phyloP scores from a whole-genome alignment of 2,797 vertebrate genomes.

The Eupleurogrammus muticus region DNA sequence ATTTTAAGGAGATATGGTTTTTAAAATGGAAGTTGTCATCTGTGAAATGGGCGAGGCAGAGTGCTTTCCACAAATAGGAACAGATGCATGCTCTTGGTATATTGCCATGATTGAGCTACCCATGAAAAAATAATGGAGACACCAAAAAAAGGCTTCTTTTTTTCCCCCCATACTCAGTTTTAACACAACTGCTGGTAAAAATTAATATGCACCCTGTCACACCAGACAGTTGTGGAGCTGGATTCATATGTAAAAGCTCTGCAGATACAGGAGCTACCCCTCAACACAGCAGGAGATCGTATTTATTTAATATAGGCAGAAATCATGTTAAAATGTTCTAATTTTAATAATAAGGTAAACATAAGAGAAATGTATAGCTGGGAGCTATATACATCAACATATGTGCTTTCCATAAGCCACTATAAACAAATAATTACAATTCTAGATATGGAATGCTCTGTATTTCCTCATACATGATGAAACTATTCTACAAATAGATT shows the following conservation, averaged over 20 bases:
- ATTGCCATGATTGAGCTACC: conserved; percentile 27
- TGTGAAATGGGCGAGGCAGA: conserved; percentile 58
- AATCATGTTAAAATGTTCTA: conserved; percentile 4
- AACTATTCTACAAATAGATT: not conserved
- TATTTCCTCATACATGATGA: too few species aligned
- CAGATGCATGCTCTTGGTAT: conserved; percentile 44
- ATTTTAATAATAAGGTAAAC: not conserved
- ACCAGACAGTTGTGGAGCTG: conserved; percentile 8
- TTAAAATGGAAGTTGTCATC: conserved; percentile 56
- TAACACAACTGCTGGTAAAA: conserved; percentile 29
- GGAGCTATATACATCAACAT: too few species aligned
- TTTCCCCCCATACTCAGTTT: conserved; percentile 1
- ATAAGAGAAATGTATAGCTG: not conserved
- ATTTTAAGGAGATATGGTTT: conserved; percentile 54
- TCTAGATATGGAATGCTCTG: not conserved
- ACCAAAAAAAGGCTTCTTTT: conserved; percentile 38
- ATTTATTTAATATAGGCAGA: conserved; percentile 9
- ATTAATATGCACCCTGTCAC: conserved; percentile 27
- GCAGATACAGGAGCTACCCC: conserved; percentile 1
- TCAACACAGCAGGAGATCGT: conserved; percentile 10
- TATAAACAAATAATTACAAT: not conserved
- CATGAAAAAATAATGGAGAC: conserved; percentile 69
- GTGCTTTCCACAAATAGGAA: conserved; percentile 61
- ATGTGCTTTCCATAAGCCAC: not conserved
- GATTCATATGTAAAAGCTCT: conserved; percentile 32